A percentile compares a stretch with the other conserved stretches of the same genome.
These are phyloP conservation scores for Genyomyrus donnyi DNA, from an alignment of 2,113 vertebrate species.

Conservation along the genomic window DNA sequence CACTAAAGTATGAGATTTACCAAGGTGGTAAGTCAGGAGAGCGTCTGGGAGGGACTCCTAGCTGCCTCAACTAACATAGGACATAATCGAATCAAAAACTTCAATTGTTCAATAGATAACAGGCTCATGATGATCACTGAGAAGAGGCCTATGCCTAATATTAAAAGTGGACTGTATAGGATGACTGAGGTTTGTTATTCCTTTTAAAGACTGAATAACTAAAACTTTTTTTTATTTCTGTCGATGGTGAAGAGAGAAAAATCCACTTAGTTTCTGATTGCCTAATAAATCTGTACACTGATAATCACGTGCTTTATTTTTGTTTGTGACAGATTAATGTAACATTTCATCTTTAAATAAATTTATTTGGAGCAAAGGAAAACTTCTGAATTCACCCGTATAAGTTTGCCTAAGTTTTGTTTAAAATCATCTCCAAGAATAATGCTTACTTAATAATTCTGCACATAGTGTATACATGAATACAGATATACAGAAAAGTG, in stretches of 20 bases:
- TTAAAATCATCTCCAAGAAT: neutral
- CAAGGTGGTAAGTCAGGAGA: neutral
- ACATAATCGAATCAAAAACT: neutral
- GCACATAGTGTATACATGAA: neutral
- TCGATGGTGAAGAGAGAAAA: neutral
- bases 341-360: neutral
- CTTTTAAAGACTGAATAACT: neutral
- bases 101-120: neutral
- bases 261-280: neutral
- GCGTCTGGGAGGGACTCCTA: neutral
- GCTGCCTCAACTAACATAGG: neutral
- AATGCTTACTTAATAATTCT: neutral
- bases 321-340: neutral
- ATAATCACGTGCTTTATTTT: neutral
- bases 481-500: neutral
- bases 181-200: neutral
- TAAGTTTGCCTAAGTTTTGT: neutral
- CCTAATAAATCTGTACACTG: neutral
- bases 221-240: neutral
- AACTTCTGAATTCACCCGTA: neutral
- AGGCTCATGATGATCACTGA: neutral
- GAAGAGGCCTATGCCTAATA: neutral
- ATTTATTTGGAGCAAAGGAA: neutral
- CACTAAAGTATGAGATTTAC: neutral
- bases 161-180: neutral